Conservation (phyloP, 2,797 vertebrate genomes). For the Bucorvus abyssinicus region DNA sequence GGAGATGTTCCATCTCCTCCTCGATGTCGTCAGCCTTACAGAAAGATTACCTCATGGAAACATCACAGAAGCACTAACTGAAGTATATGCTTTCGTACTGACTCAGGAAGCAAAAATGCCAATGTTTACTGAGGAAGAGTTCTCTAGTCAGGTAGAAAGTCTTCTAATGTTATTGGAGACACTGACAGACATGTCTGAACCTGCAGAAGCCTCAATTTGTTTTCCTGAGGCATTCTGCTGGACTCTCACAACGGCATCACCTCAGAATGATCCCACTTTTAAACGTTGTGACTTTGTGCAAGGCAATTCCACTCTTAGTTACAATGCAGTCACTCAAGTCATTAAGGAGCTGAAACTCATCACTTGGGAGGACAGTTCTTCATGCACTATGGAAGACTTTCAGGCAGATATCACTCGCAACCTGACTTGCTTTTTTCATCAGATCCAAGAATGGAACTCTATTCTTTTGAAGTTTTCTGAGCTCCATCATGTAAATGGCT, state of each 20-base stretch:
- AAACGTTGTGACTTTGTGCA: constrained; percentile 5
- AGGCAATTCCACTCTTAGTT: constrained; percentile 7
- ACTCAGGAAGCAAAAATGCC: constrained; percentile 53
- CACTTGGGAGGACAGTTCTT: neutral
- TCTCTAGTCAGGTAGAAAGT: constrained; percentile 25
- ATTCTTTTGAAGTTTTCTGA: constrained; percentile 57
- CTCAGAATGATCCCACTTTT: neutral
- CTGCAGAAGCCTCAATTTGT: constrained; percentile 30
- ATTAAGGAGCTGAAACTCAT: constrained; percentile 54
- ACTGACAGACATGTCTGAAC: neutral
- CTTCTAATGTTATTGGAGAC: constrained; percentile 26
- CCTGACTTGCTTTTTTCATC: constrained; percentile 56
- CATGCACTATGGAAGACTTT: constrained; percentile 33
- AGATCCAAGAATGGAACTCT: constrained; percentile 60
- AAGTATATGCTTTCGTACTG: constrained; percentile 56
- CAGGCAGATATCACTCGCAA: neutral
- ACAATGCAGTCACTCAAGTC: neutral
- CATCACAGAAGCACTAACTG: constrained; percentile 47
- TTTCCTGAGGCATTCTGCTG: constrained; percentile 57
- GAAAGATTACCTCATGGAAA: constrained; percentile 38
- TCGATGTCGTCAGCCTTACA: constrained; percentile 24
- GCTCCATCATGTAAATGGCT: neutral
- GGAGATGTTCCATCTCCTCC: constrained; percentile 15
- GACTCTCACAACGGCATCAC: neutral
- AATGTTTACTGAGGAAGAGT: constrained; percentile 47